These are phyloP conservation scores for Gryon sp. DNA, from an alignment of 1,140 invertebrate species.

Conservation along the genomic window DNA sequence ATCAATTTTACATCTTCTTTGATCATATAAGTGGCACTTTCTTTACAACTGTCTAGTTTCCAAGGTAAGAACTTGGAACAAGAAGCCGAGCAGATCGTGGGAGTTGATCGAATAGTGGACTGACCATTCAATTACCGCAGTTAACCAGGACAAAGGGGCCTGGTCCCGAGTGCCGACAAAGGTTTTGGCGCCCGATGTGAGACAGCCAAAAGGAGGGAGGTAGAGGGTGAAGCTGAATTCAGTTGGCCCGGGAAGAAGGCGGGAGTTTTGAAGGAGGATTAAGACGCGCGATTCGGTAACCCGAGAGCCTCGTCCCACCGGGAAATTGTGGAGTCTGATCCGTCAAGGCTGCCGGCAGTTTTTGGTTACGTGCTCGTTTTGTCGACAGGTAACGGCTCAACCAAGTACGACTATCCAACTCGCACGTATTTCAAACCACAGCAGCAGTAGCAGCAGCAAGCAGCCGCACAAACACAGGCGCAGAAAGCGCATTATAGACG, in stretches of 20 bases:
- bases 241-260: conserved; percentile 40
- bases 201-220: too few species aligned
- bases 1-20: neutral
- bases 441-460: too few species aligned
- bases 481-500: conserved; percentile 38
- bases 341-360: conserved; percentile 58
- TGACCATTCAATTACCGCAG: conserved; percentile 66
- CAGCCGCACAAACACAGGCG: conserved; percentile 36
- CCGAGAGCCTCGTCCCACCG: conserved; percentile 63
- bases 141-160: conserved; percentile 62
- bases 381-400: conserved; percentile 62
- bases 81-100: conserved; percentile 59
- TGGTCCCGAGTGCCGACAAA: conserved; percentile 52
- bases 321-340: conserved; percentile 58
- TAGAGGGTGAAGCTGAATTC: conserved; percentile 10
- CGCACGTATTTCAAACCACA: conserved; percentile 48
- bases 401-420: conserved; percentile 45
- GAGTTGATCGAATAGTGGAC: conserved; percentile 59
- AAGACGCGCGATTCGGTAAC: conserved; percentile 65
- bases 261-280: conserved; percentile 62
- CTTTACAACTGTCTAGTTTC: neutral
- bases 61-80: conserved; percentile 6
- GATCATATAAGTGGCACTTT: neutral
- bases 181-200: conserved; percentile 33
- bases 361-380: conserved; percentile 66